Percentiles rank a stretch among this genome's conserved stretches.
phyloP scores from a whole-genome alignment of 2,113 vertebrate species.

The Calyptommatus sinebrachiatus region DNA sequence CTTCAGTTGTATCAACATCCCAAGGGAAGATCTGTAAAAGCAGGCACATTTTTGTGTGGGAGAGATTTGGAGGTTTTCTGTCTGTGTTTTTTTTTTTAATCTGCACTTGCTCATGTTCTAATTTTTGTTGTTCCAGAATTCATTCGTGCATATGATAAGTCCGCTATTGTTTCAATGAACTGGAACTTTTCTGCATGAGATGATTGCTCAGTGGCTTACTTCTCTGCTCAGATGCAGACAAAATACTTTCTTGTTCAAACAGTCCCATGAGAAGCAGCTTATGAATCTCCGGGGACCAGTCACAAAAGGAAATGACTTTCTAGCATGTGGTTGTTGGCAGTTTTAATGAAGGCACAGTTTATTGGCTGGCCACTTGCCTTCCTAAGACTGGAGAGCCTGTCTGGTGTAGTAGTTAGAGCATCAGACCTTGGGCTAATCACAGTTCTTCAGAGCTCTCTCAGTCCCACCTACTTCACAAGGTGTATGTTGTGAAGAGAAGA shows the following conservation, averaged over 20 bases:
- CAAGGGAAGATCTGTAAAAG: background rate
- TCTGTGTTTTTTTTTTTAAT: slow-evolving; percentile 22
- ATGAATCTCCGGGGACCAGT: slow-evolving; percentile 11
- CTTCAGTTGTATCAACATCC: slow-evolving; percentile 3
- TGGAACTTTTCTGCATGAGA: slow-evolving; percentile 33
- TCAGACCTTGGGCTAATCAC: no score
- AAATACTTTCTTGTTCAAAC: slow-evolving; percentile 17
- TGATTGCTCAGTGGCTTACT: slow-evolving; percentile 31
- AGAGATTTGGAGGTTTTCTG: slow-evolving; percentile 35
- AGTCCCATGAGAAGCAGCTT: background rate
- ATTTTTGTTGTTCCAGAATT: slow-evolving; percentile 40
- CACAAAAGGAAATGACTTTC: background rate
- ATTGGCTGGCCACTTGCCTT: no score
- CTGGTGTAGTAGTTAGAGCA: no score
- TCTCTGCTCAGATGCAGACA: slow-evolving; percentile 2
- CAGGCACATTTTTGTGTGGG: slow-evolving; percentile 2
- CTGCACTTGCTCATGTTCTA: slow-evolving; percentile 34
- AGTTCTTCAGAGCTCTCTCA: no score
- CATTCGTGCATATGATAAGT: slow-evolving; percentile 23
- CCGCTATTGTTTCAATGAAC: slow-evolving; percentile 16
- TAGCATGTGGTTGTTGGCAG: fast-evolving
- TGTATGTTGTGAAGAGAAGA: no score
- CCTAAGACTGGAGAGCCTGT: no score
- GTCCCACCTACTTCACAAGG: no score
- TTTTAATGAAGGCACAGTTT: slow-evolving; percentile 15